These are phyloP conservation scores for Cyprinodon brontotheroides DNA, from an alignment of 2,113 vertebrate genomes.

Conservation along the genomic window DNA sequence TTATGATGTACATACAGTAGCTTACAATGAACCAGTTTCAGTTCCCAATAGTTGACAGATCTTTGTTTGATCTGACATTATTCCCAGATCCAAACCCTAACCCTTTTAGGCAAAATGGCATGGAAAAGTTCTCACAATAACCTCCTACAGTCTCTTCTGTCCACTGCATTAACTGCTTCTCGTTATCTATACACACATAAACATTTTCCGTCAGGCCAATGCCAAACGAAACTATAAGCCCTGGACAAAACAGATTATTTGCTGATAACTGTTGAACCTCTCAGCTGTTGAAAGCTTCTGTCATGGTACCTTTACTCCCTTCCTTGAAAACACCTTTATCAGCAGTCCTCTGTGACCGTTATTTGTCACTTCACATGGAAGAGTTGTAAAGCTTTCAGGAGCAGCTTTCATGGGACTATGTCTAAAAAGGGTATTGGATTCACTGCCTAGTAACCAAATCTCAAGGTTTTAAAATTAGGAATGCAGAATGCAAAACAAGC, in stretches of 20 bases:
- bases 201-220: conserved; percentile 8
- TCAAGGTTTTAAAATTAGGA: conserved; percentile 25
- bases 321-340: conserved; percentile 53
- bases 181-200: neutral
- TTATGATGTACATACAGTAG: neutral
- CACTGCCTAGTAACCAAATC: neutral
- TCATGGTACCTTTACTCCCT: conserved; percentile 30
- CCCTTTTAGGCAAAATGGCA: neutral
- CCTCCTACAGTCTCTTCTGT: neutral
- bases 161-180: too few species aligned
- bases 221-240: conserved; percentile 31
- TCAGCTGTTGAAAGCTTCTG: conserved; percentile 50
- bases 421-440: conserved; percentile 13
- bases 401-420: neutral
- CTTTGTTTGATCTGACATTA: neutral
- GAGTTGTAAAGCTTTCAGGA: conserved; percentile 34
- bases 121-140: neutral
- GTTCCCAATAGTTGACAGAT: neutral
- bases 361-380: conserved; percentile 55
- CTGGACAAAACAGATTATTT: conserved; percentile 37
- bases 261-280: conserved; percentile 28
- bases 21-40: neutral
- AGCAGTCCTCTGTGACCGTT: conserved; percentile 55
- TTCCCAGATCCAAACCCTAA: neutral
- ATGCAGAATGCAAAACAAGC: conserved; percentile 29